phyloP scores from a whole-genome alignment of 2,797 vertebrate genomes.

The Toxotes lorentzi region DNA sequence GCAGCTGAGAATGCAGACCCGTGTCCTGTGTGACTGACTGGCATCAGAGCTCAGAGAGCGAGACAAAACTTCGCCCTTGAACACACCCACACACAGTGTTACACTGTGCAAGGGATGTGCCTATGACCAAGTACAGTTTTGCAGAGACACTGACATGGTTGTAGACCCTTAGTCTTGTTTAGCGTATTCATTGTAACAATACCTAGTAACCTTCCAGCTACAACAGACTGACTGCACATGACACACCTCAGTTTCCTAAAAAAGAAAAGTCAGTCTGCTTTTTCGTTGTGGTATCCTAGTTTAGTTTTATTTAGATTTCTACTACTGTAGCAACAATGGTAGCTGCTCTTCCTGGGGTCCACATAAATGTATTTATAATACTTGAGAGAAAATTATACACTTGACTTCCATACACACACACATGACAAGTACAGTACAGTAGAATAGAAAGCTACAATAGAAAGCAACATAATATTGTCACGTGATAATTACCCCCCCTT shows the following conservation, averaged over 20 bases:
- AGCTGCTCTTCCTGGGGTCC: not conserved
- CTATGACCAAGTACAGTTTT: not conserved
- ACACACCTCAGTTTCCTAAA: too few species aligned
- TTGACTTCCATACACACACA: not conserved
- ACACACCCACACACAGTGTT: slow-evolving; percentile 14
- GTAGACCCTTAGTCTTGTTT: not conserved
- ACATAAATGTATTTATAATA: not conserved
- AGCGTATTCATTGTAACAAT: not conserved
- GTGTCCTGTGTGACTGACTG: slow-evolving; percentile 58
- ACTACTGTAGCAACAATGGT: not conserved
- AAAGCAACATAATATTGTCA: too few species aligned
- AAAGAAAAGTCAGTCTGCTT: too few species aligned
- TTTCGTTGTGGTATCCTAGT: not conserved
- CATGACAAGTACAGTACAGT: too few species aligned
- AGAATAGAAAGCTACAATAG: too few species aligned
- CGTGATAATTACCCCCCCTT: too few species aligned
- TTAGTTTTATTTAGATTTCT: not conserved
- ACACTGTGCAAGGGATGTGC: not conserved
- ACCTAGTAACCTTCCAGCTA: not conserved
- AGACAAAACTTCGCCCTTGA: slow-evolving; percentile 54
- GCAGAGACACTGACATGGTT: not conserved
- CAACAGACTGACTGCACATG: too few species aligned
- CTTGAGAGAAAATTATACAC: not conserved
- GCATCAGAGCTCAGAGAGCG: slow-evolving; percentile 47
- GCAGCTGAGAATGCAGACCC: slow-evolving; percentile 78